These are phyloP conservation scores for Resseliella maxima DNA, from an alignment of 2,888 invertebrate genomes.

Conservation along the genomic window DNA sequence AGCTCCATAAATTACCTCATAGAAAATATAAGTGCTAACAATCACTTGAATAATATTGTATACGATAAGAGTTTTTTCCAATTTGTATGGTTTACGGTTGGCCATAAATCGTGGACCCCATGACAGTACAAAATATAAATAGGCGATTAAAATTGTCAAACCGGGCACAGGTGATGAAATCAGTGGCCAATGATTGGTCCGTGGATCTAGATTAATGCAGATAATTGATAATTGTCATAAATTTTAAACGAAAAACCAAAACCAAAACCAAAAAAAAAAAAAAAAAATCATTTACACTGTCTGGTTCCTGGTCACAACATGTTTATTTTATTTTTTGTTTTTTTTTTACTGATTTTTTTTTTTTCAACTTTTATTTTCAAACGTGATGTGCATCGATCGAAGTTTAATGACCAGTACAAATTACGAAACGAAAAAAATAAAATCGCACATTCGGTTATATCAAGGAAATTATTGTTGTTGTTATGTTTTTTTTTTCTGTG, in stretches of 20 bases:
- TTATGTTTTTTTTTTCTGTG: neutral
- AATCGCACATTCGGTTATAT: neutral
- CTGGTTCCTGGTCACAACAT: conserved; percentile 13
- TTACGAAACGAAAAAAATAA: neutral
- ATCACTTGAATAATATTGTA: conserved; percentile 92
- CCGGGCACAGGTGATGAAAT: conserved; percentile 79
- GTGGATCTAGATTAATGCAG: conserved; percentile 68
- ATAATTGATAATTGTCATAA: conserved; percentile 53
- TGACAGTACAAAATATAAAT: conserved; percentile 78
- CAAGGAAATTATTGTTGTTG: neutral
- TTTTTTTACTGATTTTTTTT: neutral
- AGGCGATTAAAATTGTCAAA: conserved; percentile 74
- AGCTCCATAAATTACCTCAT: conserved; percentile 62
- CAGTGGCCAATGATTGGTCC: conserved; percentile 75
- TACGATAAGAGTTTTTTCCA: conserved; percentile 80
- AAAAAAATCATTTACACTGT: conserved; percentile 3
- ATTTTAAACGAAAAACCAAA: too few species aligned
- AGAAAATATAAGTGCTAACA: conserved; percentile 82
- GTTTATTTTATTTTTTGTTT: neutral
- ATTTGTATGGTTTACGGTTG: conserved; percentile 83
- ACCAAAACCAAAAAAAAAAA: too few species aligned
- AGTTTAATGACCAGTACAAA: conserved; percentile 39
- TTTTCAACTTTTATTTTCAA: neutral
- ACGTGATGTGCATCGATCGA: neutral
- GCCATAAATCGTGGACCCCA: conserved; percentile 91